Percentiles rank a stretch among this genome's conserved stretches.
These are phyloP conservation scores for Oreohelix idahoensis DNA, from an alignment of 1,140 invertebrate species.

Conservation along the genomic window DNA sequence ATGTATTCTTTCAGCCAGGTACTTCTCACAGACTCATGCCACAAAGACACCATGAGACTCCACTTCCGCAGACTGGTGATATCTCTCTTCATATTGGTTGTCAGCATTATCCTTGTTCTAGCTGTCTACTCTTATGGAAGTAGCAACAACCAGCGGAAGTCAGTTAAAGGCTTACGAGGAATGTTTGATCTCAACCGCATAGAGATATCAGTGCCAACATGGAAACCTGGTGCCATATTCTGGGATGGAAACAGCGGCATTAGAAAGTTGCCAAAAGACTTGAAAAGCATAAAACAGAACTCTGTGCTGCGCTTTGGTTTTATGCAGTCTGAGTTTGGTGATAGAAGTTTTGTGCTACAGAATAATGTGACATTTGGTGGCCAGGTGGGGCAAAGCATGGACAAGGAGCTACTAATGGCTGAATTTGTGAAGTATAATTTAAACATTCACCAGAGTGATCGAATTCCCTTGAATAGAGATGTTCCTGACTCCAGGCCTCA, in stretches of 20 bases:
- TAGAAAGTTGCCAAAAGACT: not conserved
- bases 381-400: not conserved
- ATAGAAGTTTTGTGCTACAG: not conserved
- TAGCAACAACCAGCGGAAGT: not conserved
- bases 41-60: not conserved
- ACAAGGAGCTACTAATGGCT: constrained; percentile 1
- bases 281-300: not conserved
- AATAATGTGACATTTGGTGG: not conserved
- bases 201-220: not conserved
- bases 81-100: not conserved
- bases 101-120: not conserved
- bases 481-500: constrained; percentile 38
- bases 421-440: constrained; percentile 21
- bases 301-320: not conserved
- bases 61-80: not conserved
- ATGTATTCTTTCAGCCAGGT: too few relatives aligned
- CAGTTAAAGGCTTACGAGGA: not conserved
- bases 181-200: not conserved
- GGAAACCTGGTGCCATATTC: not conserved
- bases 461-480: constrained; percentile 37
- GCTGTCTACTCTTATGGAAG: not conserved
- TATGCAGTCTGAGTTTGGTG: not conserved
- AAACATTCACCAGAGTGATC: constrained; percentile 33
- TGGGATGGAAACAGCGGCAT: constrained; percentile 5
- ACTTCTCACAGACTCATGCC: not conserved